Evolutionary conservation across 2,888 invertebrate genomes (phyloP).

Genomic region (Invenusta paracnida): DNA sequence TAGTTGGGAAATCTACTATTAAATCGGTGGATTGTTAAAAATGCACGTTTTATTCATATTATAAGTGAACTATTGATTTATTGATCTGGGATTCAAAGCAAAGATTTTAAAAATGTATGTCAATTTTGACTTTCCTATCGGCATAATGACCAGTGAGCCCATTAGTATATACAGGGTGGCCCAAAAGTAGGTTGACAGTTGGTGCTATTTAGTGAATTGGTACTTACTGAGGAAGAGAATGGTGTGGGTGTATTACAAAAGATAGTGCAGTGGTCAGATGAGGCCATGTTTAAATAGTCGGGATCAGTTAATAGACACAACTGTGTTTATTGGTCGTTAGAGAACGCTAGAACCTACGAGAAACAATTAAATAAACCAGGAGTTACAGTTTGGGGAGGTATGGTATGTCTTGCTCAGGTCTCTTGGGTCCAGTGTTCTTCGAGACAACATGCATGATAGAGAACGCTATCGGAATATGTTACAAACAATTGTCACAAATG

Average conservation of each 20-base stretch:
- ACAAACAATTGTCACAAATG: neutral
- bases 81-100: too few relatives aligned
- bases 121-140: too few relatives aligned
- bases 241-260: neutral
- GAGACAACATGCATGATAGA: neutral
- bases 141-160: too few relatives aligned
- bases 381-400: neutral
- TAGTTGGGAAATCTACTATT: too few relatives aligned
- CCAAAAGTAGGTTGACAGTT: too few relatives aligned
- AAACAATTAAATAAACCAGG: neutral
- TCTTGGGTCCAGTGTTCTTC: neutral
- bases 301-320: neutral
- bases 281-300: neutral
- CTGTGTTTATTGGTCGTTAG: neutral
- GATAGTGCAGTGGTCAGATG: neutral
- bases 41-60: too few relatives aligned
- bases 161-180: too few relatives aligned
- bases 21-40: too few relatives aligned
- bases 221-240: neutral
- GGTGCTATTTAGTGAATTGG: neutral
- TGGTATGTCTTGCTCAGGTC: conserved; percentile 7
- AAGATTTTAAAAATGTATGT: too few relatives aligned
- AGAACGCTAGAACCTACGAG: neutral
- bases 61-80: too few relatives aligned
- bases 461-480: neutral